phyloP scores from a whole-genome alignment of 1,140 invertebrate species.

The Nilaparvata lugens region DNA sequence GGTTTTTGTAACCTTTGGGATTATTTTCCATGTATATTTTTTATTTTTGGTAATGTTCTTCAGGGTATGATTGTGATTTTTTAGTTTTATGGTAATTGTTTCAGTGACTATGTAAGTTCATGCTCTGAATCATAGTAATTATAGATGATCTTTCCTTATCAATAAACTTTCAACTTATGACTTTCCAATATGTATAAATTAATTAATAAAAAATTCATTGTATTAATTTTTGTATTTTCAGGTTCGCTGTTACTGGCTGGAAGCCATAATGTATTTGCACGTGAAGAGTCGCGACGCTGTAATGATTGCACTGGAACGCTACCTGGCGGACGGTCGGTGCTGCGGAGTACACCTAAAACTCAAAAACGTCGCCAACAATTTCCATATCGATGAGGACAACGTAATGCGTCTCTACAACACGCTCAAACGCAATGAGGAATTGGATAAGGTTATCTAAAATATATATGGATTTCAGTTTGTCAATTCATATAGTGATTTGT shows the following conservation, averaged over 20 bases:
- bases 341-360: background rate
- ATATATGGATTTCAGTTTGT: no score
- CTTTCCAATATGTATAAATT: no score
- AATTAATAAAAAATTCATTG: no score
- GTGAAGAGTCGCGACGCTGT: conserved; percentile 18
- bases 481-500: conserved; percentile 12
- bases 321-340: background rate
- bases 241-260: conserved; percentile 23
- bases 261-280: conserved; percentile 23
- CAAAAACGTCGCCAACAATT: background rate
- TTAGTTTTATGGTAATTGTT: no score
- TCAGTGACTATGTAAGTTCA: no score
- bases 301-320: background rate
- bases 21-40: no score
- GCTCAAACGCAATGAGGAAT: conserved; percentile 8
- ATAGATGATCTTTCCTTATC: no score
- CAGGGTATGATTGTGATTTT: no score
- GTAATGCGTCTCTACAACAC: background rate
- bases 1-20: no score
- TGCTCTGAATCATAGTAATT: no score
- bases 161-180: no score
- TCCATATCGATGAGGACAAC: background rate
- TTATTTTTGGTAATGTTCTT: no score
- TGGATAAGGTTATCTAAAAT: background rate
- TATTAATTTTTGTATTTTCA: conserved; percentile 7